These are phyloP conservation scores for Myioborus miniatus DNA, from an alignment of 2,797 vertebrate species.

Conservation along the genomic window DNA sequence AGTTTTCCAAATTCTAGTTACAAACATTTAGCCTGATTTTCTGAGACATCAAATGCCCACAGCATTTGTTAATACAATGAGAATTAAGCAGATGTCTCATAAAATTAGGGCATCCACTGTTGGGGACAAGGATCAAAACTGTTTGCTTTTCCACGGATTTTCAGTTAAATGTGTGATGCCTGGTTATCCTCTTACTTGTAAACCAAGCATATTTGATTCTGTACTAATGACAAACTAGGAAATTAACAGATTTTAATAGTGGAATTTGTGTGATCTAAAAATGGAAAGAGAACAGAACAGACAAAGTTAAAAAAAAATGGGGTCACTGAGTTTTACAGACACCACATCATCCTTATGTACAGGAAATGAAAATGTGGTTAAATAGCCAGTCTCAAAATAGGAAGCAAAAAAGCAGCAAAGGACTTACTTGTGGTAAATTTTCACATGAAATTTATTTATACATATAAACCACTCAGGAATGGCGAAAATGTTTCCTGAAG, in stretches of 20 bases:
- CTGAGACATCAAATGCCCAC: not conserved
- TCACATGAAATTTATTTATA: not conserved
- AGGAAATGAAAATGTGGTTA: not conserved
- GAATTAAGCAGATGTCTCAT: slow-evolving; percentile 53
- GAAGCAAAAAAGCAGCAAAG: not conserved
- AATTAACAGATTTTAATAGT: not conserved
- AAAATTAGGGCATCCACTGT: slow-evolving; percentile 35
- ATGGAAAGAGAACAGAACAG: not conserved
- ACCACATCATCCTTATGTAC: not conserved
- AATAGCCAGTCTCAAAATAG: not conserved
- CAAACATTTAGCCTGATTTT: slow-evolving; percentile 16
- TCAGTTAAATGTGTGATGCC: not conserved
- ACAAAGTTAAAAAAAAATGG: not conserved
- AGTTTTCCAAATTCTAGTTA: not conserved
- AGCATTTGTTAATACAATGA: slow-evolving; percentile 18
- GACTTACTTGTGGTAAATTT: not conserved
- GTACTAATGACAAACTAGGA: not conserved
- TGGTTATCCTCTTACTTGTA: slow-evolving; percentile 21
- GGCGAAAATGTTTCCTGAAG: not conserved
- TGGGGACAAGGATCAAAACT: not conserved
- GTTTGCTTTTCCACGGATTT: slow-evolving; percentile 9
- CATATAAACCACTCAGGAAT: not conserved
- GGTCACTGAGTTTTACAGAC: not conserved
- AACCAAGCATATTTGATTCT: not conserved
- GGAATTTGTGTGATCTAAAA: not conserved